Evolutionary conservation across 92 coral and sea anemone species (phyloP), one percentile per base, ranked within the genome.

Genomic region (Phenganax stokvisi): DNA sequence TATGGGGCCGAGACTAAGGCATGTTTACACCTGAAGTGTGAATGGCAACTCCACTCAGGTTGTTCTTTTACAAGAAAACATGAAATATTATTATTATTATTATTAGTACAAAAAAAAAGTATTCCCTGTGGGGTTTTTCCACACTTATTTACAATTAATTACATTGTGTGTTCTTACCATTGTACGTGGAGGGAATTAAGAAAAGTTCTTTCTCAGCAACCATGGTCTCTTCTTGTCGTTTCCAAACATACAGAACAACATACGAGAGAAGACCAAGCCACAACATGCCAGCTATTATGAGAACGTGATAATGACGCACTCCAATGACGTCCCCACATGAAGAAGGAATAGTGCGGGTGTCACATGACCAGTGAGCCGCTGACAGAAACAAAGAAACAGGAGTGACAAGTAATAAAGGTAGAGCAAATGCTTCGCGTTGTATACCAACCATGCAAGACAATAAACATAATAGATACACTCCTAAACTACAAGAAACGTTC

Each of bases 391-490:
- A 51, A 0, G 80, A 74, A 12, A 86, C 13, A 3, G 89, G 89
- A 17, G 89, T 76, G 65, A 80, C 76, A 63, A 86, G 79, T 57
- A 84, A 75, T 16, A 86, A 76, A 1, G 89, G 89, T 28, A 82
- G 66, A 6, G 89, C 89, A 68, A 86, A 86, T 8, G 89, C 84
- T 16, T 28, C 47, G n/a, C 86, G 89, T 60, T 86, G 89, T 37
- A 86, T 74, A 25, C 86, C 81, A 81, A 86, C 77, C 51, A 80
- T 81, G 71, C 89, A 86, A 52, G 89, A 85, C 25, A 86, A 54
- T 31, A 61, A 81, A 8, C 89, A 83, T 31, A 86, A 65, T 20
- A 86, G 72, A 72, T 86, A 86, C 12, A 84, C 89, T 25, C 80
- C 80, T 11, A 82, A 57, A 80, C 89, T 86, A 16, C 83, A 81